phyloP scores from a whole-genome alignment of 2,888 invertebrate species.

The Drosophila tanythrix region DNA sequence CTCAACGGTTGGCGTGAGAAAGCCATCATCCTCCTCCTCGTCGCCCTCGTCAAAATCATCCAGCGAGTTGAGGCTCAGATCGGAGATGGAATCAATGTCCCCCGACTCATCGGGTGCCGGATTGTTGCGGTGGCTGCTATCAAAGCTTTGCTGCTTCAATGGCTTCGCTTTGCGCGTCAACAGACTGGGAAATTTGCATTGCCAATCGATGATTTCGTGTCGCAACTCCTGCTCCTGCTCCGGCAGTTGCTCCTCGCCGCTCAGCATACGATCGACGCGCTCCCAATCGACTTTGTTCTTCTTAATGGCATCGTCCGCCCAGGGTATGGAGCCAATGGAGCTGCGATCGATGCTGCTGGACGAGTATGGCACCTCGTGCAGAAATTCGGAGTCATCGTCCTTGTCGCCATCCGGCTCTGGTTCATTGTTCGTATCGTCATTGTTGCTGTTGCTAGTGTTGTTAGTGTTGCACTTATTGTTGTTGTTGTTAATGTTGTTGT shows the following conservation, averaged over 20 bases:
- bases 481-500: conserved; percentile 25
- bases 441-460: conserved; percentile 31
- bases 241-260: conserved; percentile 75
- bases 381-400: conserved; percentile 80
- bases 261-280: conserved; percentile 82
- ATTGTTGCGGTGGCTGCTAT: conserved; percentile 39
- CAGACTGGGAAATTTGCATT: conserved; percentile 81
- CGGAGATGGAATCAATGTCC: conserved; percentile 77
- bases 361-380: conserved; percentile 82
- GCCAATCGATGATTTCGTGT: conserved; percentile 84
- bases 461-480: conserved; percentile 27
- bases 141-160: conserved; percentile 59
- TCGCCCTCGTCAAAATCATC: conserved; percentile 69
- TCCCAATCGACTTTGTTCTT: conserved; percentile 85
- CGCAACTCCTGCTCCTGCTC: conserved; percentile 79
- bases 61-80: conserved; percentile 78
- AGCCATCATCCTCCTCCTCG: conserved; percentile 66
- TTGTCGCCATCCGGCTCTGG: conserved; percentile 64
- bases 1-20: conserved; percentile 66
- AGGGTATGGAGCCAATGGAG: conserved; percentile 84
- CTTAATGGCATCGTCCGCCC: conserved; percentile 85
- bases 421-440: conserved; percentile 42
- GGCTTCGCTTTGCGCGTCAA: conserved; percentile 54
- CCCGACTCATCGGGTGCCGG: conserved; percentile 40
- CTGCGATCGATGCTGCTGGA: conserved; percentile 84